These are phyloP conservation scores for Porites cylindrica DNA, from an alignment of 92 coral and sea anemone species.

Conservation along the genomic window DNA sequence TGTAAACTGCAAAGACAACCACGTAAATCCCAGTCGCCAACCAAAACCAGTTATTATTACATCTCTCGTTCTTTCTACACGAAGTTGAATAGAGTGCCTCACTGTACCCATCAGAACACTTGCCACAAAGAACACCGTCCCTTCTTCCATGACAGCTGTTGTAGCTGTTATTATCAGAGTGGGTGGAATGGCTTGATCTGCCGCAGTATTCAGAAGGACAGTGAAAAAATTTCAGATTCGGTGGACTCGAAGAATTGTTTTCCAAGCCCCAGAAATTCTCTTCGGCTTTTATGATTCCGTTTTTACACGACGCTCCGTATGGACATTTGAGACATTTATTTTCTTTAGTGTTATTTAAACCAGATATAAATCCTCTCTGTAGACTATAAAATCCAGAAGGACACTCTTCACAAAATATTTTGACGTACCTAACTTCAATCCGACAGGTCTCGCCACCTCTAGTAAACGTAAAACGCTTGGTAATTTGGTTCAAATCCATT, in stretches of 20 bases:
- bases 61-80: too few species aligned
- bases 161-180: too few species aligned
- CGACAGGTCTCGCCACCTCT: not conserved
- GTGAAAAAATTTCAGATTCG: constrained; percentile 25
- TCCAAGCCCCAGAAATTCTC: constrained; percentile 66
- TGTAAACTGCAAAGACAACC: too few species aligned
- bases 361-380: constrained; percentile 36
- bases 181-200: too few species aligned
- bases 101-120: too few species aligned
- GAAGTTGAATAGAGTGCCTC: too few species aligned
- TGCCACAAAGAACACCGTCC: too few species aligned
- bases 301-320: constrained; percentile 35
- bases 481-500: not conserved
- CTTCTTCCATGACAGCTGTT: too few species aligned
- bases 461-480: not conserved
- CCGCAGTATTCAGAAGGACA: constrained; percentile 63
- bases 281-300: constrained; percentile 42
- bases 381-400: constrained; percentile 51
- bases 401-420: constrained; percentile 52
- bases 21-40: too few species aligned
- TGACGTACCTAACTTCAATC: constrained; percentile 13
- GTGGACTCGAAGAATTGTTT: constrained; percentile 1
- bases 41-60: too few species aligned
- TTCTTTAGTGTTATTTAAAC: not conserved
- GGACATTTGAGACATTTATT: constrained; percentile 32